Conservation (phyloP, 1,140 invertebrate genomes). For the Ceratosolen solmsi region DNA sequence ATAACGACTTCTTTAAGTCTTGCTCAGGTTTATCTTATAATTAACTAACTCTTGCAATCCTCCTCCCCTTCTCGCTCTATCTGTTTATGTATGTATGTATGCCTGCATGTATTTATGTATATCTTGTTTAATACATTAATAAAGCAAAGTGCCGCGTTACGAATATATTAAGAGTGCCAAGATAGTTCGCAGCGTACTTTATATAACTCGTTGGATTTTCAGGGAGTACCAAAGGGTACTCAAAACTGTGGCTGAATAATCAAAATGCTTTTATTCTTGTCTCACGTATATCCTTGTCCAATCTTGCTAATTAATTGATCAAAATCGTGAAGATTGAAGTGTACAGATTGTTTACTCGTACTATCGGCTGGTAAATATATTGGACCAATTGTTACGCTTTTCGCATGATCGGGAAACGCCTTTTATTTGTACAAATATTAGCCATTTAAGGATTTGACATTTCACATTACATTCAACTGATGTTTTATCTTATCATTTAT, state of each 20-base stretch:
- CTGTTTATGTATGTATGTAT: background rate
- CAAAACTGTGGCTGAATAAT: slow-evolving; percentile 58
- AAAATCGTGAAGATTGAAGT: slow-evolving; percentile 25
- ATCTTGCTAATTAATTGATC: slow-evolving; percentile 48
- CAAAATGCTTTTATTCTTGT: slow-evolving; percentile 14
- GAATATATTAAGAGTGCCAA: slow-evolving; percentile 59
- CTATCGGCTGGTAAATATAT: background rate
- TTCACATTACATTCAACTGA: background rate
- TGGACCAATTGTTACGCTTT: background rate
- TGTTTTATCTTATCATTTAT: background rate
- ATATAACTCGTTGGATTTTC: slow-evolving; percentile 53
- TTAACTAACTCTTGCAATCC: slow-evolving; percentile 56
- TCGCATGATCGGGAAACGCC: background rate
- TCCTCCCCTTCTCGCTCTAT: slow-evolving; percentile 25
- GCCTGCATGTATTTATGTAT: background rate
- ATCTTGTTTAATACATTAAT: slow-evolving; percentile 61
- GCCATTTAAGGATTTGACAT: background rate
- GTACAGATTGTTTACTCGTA: background rate
- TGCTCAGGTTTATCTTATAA: slow-evolving; percentile 50
- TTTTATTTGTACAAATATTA: background rate
- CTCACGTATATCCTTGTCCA: background rate
- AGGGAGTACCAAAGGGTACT: slow-evolving; percentile 53
- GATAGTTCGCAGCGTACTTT: slow-evolving; percentile 56
- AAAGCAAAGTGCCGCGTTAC: slow-evolving; percentile 60
- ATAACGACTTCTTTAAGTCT: slow-evolving; percentile 56